Conservation (phyloP, 2,888 invertebrate genomes). For the Morpho achilles region DNA sequence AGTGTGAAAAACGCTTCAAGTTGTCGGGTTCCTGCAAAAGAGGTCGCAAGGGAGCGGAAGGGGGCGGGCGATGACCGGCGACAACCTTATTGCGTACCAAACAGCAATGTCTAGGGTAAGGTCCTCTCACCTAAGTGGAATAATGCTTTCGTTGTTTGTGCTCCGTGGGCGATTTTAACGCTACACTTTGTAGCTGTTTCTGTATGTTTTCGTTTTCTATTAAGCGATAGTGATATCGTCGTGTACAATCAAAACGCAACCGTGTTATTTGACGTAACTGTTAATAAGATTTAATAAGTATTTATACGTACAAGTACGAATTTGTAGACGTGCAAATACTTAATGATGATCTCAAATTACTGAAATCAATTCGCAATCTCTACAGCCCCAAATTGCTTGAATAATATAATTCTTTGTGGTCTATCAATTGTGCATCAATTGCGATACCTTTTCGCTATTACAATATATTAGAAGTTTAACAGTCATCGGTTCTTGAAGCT, state of each 20-base stretch:
- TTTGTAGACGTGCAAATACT: too few relatives aligned
- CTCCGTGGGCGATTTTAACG: slow-evolving; percentile 53
- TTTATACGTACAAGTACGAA: too few relatives aligned
- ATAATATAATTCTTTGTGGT: too few relatives aligned
- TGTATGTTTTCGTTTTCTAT: slow-evolving; percentile 26
- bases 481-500: too few relatives aligned
- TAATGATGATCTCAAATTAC: too few relatives aligned
- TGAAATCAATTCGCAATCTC: too few relatives aligned
- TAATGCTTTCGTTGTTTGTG: slow-evolving; percentile 43
- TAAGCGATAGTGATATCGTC: slow-evolving; percentile 16
- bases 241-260: slow-evolving; percentile 7
- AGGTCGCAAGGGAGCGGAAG: slow-evolving; percentile 50
- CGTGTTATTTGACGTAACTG: slow-evolving; percentile 1
- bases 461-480: too few relatives aligned
- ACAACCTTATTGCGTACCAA: slow-evolving; percentile 65
- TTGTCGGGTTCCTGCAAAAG: slow-evolving; percentile 56
- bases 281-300: neutral
- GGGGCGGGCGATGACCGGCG: slow-evolving; percentile 68
- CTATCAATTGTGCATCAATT: too few relatives aligned
- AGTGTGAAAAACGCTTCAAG: slow-evolving; percentile 41
- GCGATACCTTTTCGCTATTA: too few relatives aligned
- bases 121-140: slow-evolving; percentile 59
- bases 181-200: slow-evolving; percentile 39
- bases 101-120: slow-evolving; percentile 73
- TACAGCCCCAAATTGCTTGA: too few relatives aligned